Conservation (phyloP, 2,113 vertebrate genomes). For the Chaenocephalus aceratus region DNA sequence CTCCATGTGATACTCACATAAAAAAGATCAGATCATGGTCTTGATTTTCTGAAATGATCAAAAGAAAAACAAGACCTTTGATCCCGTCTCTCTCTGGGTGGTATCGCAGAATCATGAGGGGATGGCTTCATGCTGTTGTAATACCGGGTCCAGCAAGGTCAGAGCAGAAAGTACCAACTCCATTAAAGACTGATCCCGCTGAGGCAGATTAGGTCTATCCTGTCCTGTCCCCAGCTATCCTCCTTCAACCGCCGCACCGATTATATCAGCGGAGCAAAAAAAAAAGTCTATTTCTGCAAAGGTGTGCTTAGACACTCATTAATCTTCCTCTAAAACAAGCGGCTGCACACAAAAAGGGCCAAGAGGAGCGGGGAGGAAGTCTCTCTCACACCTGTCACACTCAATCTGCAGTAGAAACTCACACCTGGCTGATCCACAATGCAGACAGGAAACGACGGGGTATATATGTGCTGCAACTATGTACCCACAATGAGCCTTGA, state of each 20-base stretch:
- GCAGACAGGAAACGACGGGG: slow-evolving; percentile 4
- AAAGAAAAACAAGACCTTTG: slow-evolving; percentile 22
- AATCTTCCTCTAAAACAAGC: slow-evolving; percentile 35
- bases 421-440: slow-evolving; percentile 28
- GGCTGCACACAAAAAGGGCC: slow-evolving; percentile 32
- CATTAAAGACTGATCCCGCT: slow-evolving; percentile 66
- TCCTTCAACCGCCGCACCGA: slow-evolving; percentile 33
- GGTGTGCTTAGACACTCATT: slow-evolving; percentile 50
- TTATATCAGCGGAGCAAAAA: slow-evolving; percentile 50
- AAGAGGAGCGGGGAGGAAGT: slow-evolving; percentile 46
- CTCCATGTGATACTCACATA: not conserved
- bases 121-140: slow-evolving; percentile 37
- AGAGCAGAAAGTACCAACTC: slow-evolving; percentile 64
- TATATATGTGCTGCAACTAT: not conserved
- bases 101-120: slow-evolving; percentile 24
- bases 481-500: not conserved
- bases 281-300: slow-evolving; percentile 58
- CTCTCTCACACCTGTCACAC: slow-evolving; percentile 49
- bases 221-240: slow-evolving; percentile 40
- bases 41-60: slow-evolving; percentile 9
- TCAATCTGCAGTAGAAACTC: slow-evolving; percentile 69
- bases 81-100: slow-evolving; percentile 6
- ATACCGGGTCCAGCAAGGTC: slow-evolving; percentile 63
- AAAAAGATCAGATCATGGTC: not conserved
- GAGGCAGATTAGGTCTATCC: slow-evolving; percentile 65